Conservation (phyloP, 2,797 vertebrate genomes). For the Pseudotriccus pelzelni region DNA sequence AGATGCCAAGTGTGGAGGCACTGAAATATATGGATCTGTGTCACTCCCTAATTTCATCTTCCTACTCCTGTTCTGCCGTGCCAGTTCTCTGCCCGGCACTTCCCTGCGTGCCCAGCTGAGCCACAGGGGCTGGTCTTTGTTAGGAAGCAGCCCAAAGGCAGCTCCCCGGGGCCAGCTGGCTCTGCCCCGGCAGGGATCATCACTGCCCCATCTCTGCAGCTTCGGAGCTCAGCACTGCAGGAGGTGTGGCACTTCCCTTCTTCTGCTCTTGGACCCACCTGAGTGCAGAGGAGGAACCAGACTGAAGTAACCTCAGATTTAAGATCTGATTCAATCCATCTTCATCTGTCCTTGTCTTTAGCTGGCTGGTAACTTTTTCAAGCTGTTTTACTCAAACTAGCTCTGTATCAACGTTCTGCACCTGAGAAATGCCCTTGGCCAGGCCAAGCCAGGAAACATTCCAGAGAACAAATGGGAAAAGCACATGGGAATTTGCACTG, state of each 20-base stretch:
- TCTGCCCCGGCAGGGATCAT: background rate
- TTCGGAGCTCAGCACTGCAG: background rate
- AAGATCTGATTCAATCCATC: background rate
- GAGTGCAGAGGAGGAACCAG: background rate
- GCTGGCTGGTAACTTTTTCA: background rate
- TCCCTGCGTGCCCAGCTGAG: background rate
- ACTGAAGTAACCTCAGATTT: background rate
- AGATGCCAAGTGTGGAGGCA: slow-evolving; percentile 7
- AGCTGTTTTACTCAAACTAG: background rate
- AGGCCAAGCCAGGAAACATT: background rate
- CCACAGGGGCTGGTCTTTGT: background rate
- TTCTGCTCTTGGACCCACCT: background rate
- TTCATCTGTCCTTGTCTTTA: background rate
- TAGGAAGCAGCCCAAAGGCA: background rate
- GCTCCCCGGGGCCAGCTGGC: background rate
- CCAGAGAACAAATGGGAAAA: background rate
- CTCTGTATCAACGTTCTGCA: background rate
- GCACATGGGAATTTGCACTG: background rate
- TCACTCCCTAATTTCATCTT: slow-evolving; percentile 7
- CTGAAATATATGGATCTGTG: slow-evolving; percentile 9
- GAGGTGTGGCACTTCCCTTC: background rate
- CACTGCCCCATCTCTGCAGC: background rate
- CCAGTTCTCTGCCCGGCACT: background rate
- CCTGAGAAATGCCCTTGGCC: background rate
- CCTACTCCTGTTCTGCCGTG: slow-evolving; percentile 16